phyloP scores from a whole-genome alignment of 1,140 invertebrate genomes.

The Steinernema feltiae region DNA sequence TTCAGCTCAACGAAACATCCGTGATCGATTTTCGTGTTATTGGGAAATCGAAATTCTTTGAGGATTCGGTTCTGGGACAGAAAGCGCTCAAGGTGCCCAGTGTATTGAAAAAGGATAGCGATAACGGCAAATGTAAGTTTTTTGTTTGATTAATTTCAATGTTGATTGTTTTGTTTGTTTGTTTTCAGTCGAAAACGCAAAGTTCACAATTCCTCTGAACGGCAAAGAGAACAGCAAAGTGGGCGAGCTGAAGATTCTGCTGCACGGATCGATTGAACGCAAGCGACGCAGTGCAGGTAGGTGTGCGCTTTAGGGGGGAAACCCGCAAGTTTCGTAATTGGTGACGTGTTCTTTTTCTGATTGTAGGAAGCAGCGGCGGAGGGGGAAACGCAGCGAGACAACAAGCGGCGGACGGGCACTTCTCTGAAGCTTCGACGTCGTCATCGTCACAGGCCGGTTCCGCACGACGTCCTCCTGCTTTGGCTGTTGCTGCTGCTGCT shows the following conservation, averaged over 20 bases:
- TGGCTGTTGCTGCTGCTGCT: too few species aligned
- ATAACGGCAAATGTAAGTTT: constrained; percentile 47
- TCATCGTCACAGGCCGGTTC: not conserved
- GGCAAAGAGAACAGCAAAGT: constrained; percentile 42
- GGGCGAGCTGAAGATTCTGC: constrained; percentile 41
- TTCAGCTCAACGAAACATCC: constrained; percentile 46
- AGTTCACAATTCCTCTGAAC: constrained; percentile 38
- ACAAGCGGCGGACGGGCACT: constrained; percentile 18
- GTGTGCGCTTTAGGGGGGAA: constrained; percentile 1
- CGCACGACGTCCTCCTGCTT: constrained; percentile 4
- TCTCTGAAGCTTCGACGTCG: not conserved
- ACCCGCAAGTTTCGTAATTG: not conserved
- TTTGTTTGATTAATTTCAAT: too few species aligned
- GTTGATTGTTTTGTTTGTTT: too few species aligned
- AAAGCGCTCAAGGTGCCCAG: constrained; percentile 43
- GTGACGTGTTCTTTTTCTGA: not conserved
- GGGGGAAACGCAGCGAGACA: constrained; percentile 31
- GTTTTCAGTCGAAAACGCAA: constrained; percentile 43
- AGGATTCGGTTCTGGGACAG: constrained; percentile 42
- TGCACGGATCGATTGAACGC: constrained; percentile 39
- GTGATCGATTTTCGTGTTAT: constrained; percentile 44
- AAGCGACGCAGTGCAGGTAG: constrained; percentile 39
- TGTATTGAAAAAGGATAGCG: constrained; percentile 47
- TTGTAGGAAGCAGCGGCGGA: not conserved
- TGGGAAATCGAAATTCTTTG: constrained; percentile 50